Evolutionary conservation across 1,140 invertebrate species (phyloP), one percentile per base, ranked within the genome.

Genomic region (Condylostylus longicornis): DNA sequence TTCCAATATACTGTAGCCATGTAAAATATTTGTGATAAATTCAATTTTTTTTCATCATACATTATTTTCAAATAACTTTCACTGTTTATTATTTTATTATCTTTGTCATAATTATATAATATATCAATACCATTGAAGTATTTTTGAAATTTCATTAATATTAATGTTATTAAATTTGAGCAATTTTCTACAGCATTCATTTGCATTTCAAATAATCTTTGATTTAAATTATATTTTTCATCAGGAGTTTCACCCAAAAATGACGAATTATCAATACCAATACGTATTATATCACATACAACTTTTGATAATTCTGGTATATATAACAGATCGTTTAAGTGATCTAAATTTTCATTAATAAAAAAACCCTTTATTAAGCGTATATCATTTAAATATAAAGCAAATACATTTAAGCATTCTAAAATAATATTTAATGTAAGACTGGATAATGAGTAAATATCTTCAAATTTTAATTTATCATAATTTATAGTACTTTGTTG

Each of bases 251-350:
- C 54, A 7, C 54, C 54, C 12, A 58, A 39, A 35, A 58, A 58
- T 13, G 54, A 47, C 12, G 54, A 50, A 35, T 58, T 58, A 28
- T 58, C 55, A 21, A 58, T 58, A 35, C 55, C 55, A 28, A 58
- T 56, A 35, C 56, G 55, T 19, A 58, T 58, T n/a, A 58, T 49
- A 46, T 58, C 54, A 34, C 54, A 58, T 4, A 58, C 47, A 5
- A 49, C 47, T 5, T 52, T 44, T 21, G 54, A 46, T 8, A 58
- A 28, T 6, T 52, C 48, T 3, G 55, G 55, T 36, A 52, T 42
- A 19, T 14, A 21, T 12, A 55, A 18, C 2, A 58, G 25, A 32
- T 58, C 53, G 31, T 58, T 53, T 46, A 58, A 56, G 20, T 58
- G 51, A 8, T 42, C 31, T 6, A 58, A 52, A 32, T 58, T 58